Percentiles rank a stretch among this genome's conserved stretches.
phyloP scores from a whole-genome alignment of 2,113 vertebrate genomes.

The Peromyscus leucopus region DNA sequence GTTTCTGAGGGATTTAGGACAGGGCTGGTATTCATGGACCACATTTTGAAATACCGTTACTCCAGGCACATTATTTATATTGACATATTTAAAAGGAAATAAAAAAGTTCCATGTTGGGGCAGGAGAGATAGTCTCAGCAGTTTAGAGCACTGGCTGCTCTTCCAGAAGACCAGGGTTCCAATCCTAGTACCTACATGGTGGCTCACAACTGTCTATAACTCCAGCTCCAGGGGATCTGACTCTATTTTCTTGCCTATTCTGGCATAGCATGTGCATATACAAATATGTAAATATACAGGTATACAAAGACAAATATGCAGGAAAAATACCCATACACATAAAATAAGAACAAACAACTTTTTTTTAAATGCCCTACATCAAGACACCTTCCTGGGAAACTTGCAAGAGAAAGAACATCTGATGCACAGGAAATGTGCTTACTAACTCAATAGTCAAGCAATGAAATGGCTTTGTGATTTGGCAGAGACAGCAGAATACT shows the following conservation, averaged over 20 bases:
- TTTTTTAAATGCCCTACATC: neutral
- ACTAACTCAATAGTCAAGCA: neutral
- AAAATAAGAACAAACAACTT: neutral
- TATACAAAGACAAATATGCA: neutral
- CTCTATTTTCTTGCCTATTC: neutral
- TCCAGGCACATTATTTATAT: neutral
- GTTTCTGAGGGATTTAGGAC: neutral
- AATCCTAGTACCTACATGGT: neutral
- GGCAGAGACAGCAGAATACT: neutral
- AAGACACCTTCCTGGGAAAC: neutral
- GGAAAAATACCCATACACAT: neutral
- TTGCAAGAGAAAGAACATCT: neutral
- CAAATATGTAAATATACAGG: neutral
- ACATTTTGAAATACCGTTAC: neutral
- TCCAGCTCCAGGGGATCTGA: neutral
- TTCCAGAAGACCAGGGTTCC: no score
- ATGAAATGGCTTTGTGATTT: slow-evolving; percentile 26
- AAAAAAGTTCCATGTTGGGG: neutral
- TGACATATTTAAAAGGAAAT: slow-evolving; percentile 2
- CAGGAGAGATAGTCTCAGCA: neutral
- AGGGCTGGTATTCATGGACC: neutral
- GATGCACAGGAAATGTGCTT: neutral
- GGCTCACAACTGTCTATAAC: neutral
- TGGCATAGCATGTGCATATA: neutral
- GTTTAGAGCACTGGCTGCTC: neutral